Base-by-base conservation (phyloP, 2,113 vertebrate genomes). In the Cheirogaleus medius region DNA sequence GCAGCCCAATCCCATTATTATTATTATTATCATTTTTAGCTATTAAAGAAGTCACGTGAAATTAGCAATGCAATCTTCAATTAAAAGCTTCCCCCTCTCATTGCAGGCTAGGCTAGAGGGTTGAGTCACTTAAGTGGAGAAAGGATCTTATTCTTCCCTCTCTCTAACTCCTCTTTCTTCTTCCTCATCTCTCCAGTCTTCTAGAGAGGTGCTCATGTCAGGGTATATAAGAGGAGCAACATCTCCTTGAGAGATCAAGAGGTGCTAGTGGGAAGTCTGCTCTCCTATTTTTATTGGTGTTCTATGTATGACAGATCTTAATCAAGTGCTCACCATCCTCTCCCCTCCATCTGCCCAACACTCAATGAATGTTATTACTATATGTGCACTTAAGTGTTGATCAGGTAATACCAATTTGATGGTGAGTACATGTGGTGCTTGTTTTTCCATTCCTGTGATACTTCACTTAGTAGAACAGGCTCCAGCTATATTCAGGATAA, bases 1-100 rank as follows among this genome's bases (percentile, higher is more conserved):
- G 44, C 27, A 69, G 87, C 92, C 71, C 85, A 95, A 60, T 81
- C 81, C 63, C 54, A 84, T 85, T 91, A 89, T 78, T 77, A 94
- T 94, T 95, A 52, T 49, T 49, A 49, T 73, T 44, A 87, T 60
- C 39, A 80, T 58, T 95, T 96, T 71, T 23, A 86, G 71, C 76
- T 92, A 93, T 91, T 90, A 60, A 93, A 91, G 87, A 95, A 63
- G 47, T 42, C n/a, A 54, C 71, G 54, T 71, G 60, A 29, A n/a
- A 47, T 60, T 64, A 73, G 49, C 47, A 77, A 5, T 66, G 56
- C 42, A 87, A 39, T 44, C 69, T 84, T 88, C 52, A 90, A 9
- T 23, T 82, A 52, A 60, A 52, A 47, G 42, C 23, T 77, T 8
- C 11, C n/a, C 32, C 34, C 17, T 39, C 49, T 74, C 44, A n/a